Percentiles rank a stretch among this genome's conserved stretches.
phyloP scores from a whole-genome alignment of 2,888 invertebrate species.

The Melieria picta region DNA sequence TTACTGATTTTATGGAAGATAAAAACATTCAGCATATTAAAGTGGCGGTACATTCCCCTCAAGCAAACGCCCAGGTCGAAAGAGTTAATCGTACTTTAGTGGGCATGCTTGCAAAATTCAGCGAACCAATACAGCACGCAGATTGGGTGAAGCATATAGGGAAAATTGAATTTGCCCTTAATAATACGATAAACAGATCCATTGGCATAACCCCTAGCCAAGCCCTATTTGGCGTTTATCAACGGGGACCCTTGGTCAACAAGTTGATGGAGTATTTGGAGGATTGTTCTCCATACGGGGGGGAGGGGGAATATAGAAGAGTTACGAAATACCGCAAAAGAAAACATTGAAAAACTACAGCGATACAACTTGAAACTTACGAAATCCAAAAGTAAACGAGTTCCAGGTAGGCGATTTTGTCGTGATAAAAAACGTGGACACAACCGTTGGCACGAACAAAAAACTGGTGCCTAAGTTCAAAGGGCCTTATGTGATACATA shows the following conservation, averaged over 20 bases:
- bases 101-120: constrained; percentile 32
- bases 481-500: constrained; percentile 29
- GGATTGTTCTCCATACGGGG: too few relatives aligned
- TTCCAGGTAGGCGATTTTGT: constrained; percentile 20
- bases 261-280: constrained; percentile 31
- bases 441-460: constrained; percentile 29
- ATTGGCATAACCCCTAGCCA: constrained; percentile 20
- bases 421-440: constrained; percentile 27
- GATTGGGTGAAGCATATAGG: constrained; percentile 32
- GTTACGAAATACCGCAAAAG: too few relatives aligned
- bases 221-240: constrained; percentile 18
- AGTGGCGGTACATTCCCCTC: constrained; percentile 18
- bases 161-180: constrained; percentile 31
- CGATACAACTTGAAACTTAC: neutral
- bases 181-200: constrained; percentile 24
- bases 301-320: constrained; percentile 15
- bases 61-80: constrained; percentile 25
- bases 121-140: constrained; percentile 25
- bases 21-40: constrained; percentile 26
- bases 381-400: neutral
- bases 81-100: constrained; percentile 23
- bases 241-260: constrained; percentile 25
- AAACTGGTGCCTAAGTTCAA: constrained; percentile 22
- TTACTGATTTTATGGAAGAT: constrained; percentile 11
- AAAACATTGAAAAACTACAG: too few relatives aligned